A percentile compares a stretch with the other conserved stretches of the same genome.
phyloP scores from a whole-genome alignment of 2,113 vertebrate genomes.

The Camelus bactrianus region DNA sequence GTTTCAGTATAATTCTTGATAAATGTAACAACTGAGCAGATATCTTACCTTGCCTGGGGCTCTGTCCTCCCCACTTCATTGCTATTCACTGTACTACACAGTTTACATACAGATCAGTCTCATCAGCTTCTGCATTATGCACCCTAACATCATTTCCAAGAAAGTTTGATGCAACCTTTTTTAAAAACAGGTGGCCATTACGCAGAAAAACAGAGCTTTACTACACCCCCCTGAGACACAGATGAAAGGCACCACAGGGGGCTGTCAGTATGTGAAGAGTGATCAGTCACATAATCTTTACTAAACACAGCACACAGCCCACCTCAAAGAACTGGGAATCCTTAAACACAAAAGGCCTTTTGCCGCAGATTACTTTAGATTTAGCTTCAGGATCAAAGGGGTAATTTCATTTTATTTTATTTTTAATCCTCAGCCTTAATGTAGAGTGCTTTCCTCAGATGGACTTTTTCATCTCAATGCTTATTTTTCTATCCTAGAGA shows the following conservation, averaged over 20 bases:
- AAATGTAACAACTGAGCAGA: not conserved
- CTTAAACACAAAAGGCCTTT: conserved; percentile 37
- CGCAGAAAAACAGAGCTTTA: conserved; percentile 72
- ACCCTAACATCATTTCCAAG: conserved; percentile 54
- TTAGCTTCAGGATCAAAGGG: conserved; percentile 56
- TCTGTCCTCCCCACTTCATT: conserved; percentile 22
- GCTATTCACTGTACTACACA: conserved; percentile 54
- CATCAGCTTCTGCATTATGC: conserved; percentile 67
- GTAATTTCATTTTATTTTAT: conserved; percentile 48
- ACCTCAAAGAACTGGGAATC: conserved; percentile 51
- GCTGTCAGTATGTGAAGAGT: conserved; percentile 71
- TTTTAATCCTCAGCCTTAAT: conserved; percentile 11
- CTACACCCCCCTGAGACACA: conserved; percentile 33
- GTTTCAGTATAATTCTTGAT: conserved; percentile 36
- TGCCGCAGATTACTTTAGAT: conserved; percentile 58
- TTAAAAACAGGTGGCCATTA: conserved; percentile 76
- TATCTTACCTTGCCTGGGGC: not conserved
- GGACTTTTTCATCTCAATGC: conserved; percentile 62
- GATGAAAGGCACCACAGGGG: conserved; percentile 66
- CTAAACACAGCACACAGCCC: conserved; percentile 32
- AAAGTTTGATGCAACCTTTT: conserved; percentile 70
- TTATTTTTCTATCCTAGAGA: conserved; percentile 65
- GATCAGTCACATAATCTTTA: conserved; percentile 77
- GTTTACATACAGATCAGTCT: conserved; percentile 61
- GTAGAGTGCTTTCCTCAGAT: conserved; percentile 44